Conservation (phyloP, 1,140 invertebrate genomes). For the Cataglyphis hispanica region DNA sequence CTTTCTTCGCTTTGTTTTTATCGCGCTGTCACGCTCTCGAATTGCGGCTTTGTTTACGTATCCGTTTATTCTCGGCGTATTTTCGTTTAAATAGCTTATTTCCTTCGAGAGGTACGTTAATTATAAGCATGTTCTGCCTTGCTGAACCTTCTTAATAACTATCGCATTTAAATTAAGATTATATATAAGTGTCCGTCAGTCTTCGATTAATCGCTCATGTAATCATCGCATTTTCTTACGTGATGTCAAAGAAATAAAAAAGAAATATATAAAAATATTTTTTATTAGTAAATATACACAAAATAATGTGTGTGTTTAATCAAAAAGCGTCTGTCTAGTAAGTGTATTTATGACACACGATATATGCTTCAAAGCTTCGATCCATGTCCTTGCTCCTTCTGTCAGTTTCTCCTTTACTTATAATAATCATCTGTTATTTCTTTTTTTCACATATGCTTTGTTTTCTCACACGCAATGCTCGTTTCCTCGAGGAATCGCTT, state of each 20-base stretch:
- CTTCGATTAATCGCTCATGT: background rate
- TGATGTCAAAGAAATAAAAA: background rate
- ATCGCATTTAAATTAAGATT: background rate
- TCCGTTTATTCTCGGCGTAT: background rate
- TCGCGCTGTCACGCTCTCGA: slow-evolving; percentile 61
- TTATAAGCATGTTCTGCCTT: slow-evolving; percentile 5
- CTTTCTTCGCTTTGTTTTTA: slow-evolving; percentile 68
- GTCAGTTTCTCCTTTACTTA: background rate
- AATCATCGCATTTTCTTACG: background rate
- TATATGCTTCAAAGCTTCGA: background rate
- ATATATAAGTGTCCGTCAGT: background rate
- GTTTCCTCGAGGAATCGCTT: background rate
- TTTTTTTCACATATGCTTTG: background rate
- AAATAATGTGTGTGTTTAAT: background rate
- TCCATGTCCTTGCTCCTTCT: background rate
- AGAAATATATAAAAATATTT: background rate
- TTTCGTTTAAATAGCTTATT: slow-evolving; percentile 11
- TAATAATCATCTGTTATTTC: background rate
- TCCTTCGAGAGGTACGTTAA: slow-evolving; percentile 28
- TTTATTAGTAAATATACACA: background rate
- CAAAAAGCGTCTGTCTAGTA: background rate
- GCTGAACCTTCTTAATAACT: background rate
- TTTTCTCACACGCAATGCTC: background rate
- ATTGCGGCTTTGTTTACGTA: slow-evolving; percentile 39
- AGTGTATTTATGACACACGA: background rate